Percentiles rank a stretch among this genome's conserved stretches.
phyloP scores from a whole-genome alignment of 1,140 invertebrate species.

The Trichoplusia ni region DNA sequence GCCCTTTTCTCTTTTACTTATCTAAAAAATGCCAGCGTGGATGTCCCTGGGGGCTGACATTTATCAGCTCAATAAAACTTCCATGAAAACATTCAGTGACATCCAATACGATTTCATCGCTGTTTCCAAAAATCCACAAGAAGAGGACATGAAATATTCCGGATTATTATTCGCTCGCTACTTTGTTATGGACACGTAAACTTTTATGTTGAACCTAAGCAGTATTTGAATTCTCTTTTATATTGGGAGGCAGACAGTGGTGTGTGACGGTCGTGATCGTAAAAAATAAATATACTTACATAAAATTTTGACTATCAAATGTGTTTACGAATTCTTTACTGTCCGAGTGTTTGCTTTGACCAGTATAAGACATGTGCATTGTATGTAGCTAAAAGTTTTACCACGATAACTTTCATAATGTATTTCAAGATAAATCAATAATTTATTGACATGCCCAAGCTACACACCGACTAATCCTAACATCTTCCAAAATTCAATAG shows the following conservation, averaged over 20 bases:
- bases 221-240: conserved; percentile 29
- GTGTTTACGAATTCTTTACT: conserved; percentile 28
- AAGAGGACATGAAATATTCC: conserved; percentile 49
- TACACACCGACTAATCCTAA: conserved; percentile 5
- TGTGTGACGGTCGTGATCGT: conserved; percentile 26
- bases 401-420: neutral
- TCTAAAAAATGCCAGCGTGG: conserved; percentile 63
- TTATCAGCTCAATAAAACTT: conserved; percentile 74
- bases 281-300: conserved; percentile 21
- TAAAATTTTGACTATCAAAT: conserved; percentile 27
- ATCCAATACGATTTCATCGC: conserved; percentile 68
- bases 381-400: neutral
- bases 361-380: too few species aligned
- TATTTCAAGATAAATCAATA: neutral
- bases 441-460: neutral
- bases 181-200: conserved; percentile 38
- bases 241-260: conserved; percentile 14
- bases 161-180: conserved; percentile 46
- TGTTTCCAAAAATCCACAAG: conserved; percentile 44
- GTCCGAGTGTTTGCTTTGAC: conserved; percentile 8
- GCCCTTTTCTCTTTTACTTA: conserved; percentile 50
- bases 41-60: conserved; percentile 58
- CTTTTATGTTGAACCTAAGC: conserved; percentile 33
- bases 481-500: conserved; percentile 21
- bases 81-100: conserved; percentile 67